Evolutionary conservation across 2,888 invertebrate species (phyloP).

Genomic region (Oxystoma pomonae): DNA sequence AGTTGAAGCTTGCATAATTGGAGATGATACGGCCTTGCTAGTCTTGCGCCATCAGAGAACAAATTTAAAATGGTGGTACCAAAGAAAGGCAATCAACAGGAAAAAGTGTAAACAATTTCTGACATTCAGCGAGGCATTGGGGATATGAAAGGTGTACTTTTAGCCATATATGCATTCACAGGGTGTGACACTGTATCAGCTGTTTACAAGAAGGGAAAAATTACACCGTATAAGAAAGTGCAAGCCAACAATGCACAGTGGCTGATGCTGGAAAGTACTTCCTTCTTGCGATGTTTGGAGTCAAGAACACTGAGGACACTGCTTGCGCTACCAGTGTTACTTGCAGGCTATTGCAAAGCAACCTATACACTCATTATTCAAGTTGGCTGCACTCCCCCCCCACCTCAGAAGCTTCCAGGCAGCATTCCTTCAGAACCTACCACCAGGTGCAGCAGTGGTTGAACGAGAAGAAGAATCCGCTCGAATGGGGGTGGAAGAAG

Average conservation of each 20-base stretch:
- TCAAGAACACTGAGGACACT: no score
- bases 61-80: background rate
- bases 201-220: constrained; percentile 15
- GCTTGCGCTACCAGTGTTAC: no score
- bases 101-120: constrained; percentile 10
- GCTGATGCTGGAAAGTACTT: no score
- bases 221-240: constrained; percentile 14
- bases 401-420: no score
- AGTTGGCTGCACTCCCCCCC: no score
- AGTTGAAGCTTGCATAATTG: constrained; percentile 13
- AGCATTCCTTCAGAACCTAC: no score
- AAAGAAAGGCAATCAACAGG: constrained; percentile 1
- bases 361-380: no score
- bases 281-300: no score
- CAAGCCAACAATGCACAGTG: constrained; percentile 12
- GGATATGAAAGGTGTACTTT: constrained; percentile 14
- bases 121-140: constrained; percentile 11
- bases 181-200: constrained; percentile 13
- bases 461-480: no score
- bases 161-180: constrained; percentile 12
- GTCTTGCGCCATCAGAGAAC: constrained; percentile 12
- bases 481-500: no score
- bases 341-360: no score
- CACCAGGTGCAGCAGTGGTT: no score
- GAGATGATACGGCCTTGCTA: constrained; percentile 14